Percentiles rank a stretch among this genome's conserved stretches.
Conservation (phyloP, 1,140 invertebrate species). For the Myzus persicae region DNA sequence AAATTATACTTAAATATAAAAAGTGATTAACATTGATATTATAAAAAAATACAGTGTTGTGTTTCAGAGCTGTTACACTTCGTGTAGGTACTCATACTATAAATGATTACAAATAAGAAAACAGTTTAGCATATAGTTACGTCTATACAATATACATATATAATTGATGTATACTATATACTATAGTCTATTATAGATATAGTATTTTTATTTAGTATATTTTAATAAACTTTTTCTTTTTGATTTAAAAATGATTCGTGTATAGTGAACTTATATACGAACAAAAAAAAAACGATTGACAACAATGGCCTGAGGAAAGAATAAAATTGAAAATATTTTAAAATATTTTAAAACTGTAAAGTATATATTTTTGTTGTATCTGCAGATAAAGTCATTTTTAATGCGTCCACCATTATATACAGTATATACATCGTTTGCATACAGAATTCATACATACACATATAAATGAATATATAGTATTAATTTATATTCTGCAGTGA, state of each 20-base stretch:
- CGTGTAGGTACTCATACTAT: no score
- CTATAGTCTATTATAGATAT: no score
- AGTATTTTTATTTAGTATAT: no score
- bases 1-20: not conserved
- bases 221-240: no score
- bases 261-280: no score
- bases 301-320: not conserved
- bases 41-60: not conserved
- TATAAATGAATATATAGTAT: not conserved
- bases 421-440: not conserved
- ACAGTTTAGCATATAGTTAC: no score
- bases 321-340: not conserved
- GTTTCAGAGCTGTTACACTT: not conserved
- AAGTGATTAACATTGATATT: not conserved
- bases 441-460: not conserved
- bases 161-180: no score
- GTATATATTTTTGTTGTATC: not conserved
- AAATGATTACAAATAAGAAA: not conserved
- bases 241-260: no score
- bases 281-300: no score
- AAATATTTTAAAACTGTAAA: not conserved
- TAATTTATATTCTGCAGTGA: conserved; percentile 16
- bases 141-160: not conserved
- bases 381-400: conserved; percentile 3
- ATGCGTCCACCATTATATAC: not conserved